These are phyloP conservation scores for Chrysochloris asiatica DNA, from an alignment of 2,113 vertebrate genomes.

Conservation along the genomic window DNA sequence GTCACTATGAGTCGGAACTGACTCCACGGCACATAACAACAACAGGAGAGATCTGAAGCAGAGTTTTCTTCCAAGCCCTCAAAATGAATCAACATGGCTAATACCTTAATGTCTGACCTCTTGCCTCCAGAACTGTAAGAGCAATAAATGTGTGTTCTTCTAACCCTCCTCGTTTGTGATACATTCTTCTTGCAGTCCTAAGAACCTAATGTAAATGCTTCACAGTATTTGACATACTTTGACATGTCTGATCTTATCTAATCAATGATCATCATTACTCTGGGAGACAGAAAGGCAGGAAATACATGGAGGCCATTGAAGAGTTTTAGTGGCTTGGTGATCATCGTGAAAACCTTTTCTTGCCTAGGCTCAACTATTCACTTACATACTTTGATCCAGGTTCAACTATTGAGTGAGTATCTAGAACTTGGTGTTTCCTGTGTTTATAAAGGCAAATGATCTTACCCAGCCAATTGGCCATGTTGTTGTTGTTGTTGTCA, in stretches of 20 bases:
- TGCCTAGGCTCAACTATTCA: background rate
- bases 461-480: background rate
- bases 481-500: no score
- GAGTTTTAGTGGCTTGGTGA: background rate
- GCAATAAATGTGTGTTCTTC: background rate
- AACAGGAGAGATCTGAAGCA: background rate
- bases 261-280: background rate
- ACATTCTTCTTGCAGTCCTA: background rate
- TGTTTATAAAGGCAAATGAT: background rate
- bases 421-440: background rate
- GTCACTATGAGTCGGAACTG: no score
- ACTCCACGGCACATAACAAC: no score
- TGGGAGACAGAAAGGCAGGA: background rate
- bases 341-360: background rate
- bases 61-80: background rate
- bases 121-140: background rate
- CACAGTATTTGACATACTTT: conserved; percentile 1
- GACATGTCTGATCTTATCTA: background rate
- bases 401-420: background rate
- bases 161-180: background rate
- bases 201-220: background rate
- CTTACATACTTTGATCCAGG: background rate
- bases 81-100: background rate
- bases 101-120: background rate
- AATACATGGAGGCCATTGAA: conserved; percentile 1